Evolutionary conservation across 2,113 vertebrate genomes (phyloP).

Genomic region (Zosterops lateralis): DNA sequence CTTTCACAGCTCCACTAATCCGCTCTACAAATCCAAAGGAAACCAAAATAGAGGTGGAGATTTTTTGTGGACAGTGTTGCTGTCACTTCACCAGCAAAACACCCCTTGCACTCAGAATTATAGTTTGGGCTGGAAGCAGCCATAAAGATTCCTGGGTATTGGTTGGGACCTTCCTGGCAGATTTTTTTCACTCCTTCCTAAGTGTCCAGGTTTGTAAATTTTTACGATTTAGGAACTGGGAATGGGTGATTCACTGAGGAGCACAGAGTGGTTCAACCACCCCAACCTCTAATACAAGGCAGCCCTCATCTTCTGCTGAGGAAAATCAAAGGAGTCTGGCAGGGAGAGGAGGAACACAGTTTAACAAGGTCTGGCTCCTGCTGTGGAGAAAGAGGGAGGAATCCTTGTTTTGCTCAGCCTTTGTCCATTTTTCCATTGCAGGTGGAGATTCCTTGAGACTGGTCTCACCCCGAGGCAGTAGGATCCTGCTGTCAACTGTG

Average conservation of each 20-base stretch:
- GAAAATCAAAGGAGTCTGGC: not conserved
- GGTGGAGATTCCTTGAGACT: not conserved
- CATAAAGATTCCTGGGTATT: not conserved
- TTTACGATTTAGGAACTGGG: not conserved
- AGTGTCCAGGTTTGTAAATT: not conserved
- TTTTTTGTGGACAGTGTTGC: accelerated
- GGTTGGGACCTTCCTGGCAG: not conserved
- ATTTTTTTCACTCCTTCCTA: not conserved
- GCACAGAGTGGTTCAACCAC: not conserved
- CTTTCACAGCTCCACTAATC: not conserved
- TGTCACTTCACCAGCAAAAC: not conserved
- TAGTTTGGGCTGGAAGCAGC: not conserved
- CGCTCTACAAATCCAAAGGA: not conserved
- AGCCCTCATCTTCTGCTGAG: not conserved
- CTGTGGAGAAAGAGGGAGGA: not conserved
- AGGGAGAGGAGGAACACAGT: not conserved
- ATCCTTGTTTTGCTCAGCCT: not conserved
- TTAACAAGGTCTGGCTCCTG: not conserved
- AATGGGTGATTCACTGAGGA: not conserved
- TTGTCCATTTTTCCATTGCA: not conserved
- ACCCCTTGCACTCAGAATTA: not conserved
- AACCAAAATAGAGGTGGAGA: accelerated
- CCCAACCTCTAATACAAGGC: accelerated
- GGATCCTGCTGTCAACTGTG: not conserved
- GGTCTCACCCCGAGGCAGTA: not conserved